Evolutionary conservation across 2,888 invertebrate species (phyloP), one percentile per base, ranked within the genome.

Genomic region (Diadromus collaris): DNA sequence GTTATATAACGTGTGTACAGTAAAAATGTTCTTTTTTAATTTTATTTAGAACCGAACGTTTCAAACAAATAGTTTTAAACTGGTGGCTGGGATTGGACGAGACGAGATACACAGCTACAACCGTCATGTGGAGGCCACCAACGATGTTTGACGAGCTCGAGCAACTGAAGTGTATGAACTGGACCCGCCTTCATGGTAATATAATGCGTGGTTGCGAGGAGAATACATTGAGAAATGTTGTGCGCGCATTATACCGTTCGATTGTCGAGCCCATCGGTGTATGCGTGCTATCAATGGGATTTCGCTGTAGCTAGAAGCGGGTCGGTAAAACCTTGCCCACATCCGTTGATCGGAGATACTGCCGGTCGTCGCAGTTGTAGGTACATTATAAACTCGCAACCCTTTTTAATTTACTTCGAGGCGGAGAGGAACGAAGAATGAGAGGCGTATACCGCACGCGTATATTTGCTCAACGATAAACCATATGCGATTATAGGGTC

Each of bases 371-470:
- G 76, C 74, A 78, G 80, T 81, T 80, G 78, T 78, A 68, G 72
- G 75, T 78, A 63, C 68, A 78, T 56, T 79, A 68, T 77, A 78
- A 82, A 65, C 80, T 70, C 75, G 68, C 82, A 82, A 81, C 83
- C 82, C 82, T 83, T 83, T 85, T 85, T 81, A 79, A 79, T 78
- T 77, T 77, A 78, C 68, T 72, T n/a, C 46, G 68, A 74, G 48
- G 72, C 68, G 63, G 64, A 68, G 71, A 32, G 41, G 69, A 46
- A 19, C 16, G 70, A 38, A 75, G 65, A 70, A 65, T 61, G 70
- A 73, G 21, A 46, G 75, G 78, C 75, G 78, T 75, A 65, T 58
- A 70, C 65, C 64, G 70, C 69, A 34, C 65, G 65, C 74, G 78
- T 69, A 56, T 78, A 67, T 79, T 79, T 79, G 78, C 78, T 75